These are phyloP conservation scores for Tiaroga cobitis DNA, from an alignment of 2,797 vertebrate species.

Conservation along the genomic window DNA sequence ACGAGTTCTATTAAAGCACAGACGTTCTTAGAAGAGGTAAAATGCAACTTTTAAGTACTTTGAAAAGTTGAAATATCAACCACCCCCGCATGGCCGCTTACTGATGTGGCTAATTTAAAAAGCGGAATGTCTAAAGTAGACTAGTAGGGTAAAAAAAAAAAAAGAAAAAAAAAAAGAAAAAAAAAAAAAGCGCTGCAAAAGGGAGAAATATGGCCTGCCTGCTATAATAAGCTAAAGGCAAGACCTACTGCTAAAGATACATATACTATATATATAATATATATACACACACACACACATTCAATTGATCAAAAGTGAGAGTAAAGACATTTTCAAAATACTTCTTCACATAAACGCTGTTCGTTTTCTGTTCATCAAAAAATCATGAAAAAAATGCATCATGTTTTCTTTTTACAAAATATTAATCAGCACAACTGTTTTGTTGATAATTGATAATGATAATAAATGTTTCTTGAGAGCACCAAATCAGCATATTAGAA, in stretches of 20 bases:
- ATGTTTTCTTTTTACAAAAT: neutral
- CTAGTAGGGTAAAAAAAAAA: neutral
- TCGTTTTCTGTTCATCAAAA: too few relatives aligned
- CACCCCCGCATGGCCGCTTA: constrained; percentile 4
- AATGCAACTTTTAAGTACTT: constrained; percentile 7
- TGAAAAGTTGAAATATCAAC: constrained; percentile 34
- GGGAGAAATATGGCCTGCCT: neutral
- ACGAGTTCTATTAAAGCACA: neutral
- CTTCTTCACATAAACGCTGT: too few relatives aligned
- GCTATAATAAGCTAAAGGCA: constrained; percentile 10
- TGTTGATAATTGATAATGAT: neutral
- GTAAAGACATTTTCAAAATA: too few relatives aligned
- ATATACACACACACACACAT: too few relatives aligned
- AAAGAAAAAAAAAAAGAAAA: too few relatives aligned
- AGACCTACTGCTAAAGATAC: neutral
- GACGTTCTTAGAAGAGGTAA: neutral
- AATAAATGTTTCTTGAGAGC: neutral
- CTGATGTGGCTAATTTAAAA: constrained; percentile 18
- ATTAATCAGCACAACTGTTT: neutral
- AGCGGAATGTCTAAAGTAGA: constrained; percentile 9
- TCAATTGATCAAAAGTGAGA: too few relatives aligned
- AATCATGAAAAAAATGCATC: too few relatives aligned
- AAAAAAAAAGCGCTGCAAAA: too few relatives aligned
- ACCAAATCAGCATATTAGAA: neutral
- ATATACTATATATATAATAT: neutral